phyloP scores from a whole-genome alignment of 2,113 vertebrate genomes.

The Pteropus alecto region DNA sequence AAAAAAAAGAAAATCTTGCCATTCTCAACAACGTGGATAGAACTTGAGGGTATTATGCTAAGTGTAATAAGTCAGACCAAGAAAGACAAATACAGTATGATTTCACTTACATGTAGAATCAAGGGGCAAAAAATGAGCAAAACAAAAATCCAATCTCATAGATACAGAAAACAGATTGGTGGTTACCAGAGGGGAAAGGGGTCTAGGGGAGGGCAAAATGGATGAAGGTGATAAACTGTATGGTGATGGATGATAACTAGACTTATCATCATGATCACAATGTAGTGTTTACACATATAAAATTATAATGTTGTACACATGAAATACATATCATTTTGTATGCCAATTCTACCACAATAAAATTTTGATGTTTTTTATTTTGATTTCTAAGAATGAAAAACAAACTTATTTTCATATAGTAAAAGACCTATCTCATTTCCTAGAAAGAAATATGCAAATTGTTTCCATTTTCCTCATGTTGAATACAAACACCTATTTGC shows the following conservation, averaged over 20 bases:
- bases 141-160: background rate
- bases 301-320: background rate
- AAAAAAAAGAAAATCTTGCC: background rate
- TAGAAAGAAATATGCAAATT: background rate
- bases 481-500: background rate
- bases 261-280: background rate
- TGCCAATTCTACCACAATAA: background rate
- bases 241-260: background rate
- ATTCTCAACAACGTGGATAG: background rate
- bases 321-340: background rate
- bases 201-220: background rate
- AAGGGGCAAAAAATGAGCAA: background rate
- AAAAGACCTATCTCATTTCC: background rate
- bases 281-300: background rate
- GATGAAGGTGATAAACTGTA: background rate
- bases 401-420: background rate
- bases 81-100: background rate
- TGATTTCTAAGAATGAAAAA: conserved; percentile 1
- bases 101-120: background rate
- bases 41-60: background rate
- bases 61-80: background rate
- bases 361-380: background rate
- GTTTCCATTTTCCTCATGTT: background rate
- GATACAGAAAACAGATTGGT: background rate
- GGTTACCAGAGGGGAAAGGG: background rate